These are phyloP conservation scores for Caenorhabditis japonica DNA, from an alignment of 2,888 invertebrate genomes.

Conservation along the genomic window DNA sequence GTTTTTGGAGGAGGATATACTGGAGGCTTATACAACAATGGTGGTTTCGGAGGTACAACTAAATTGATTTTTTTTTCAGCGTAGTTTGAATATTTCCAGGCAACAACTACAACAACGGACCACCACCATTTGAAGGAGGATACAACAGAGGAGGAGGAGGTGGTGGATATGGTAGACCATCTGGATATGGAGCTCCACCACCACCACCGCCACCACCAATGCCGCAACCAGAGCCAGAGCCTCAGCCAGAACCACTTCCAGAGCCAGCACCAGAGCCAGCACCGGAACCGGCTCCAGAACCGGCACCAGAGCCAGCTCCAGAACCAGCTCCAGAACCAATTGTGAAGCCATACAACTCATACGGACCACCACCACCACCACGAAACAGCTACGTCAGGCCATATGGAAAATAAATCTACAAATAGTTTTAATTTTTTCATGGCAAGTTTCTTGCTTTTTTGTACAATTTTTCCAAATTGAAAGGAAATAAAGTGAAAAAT, in stretches of 20 bases:
- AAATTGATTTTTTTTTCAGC: not conserved
- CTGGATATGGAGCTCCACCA: slow-evolving; percentile 33
- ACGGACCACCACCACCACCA: slow-evolving; percentile 39
- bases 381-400: slow-evolving; percentile 48
- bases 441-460: not conserved
- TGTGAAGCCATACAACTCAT: slow-evolving; percentile 49
- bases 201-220: slow-evolving; percentile 43
- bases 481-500: not conserved
- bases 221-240: slow-evolving; percentile 33
- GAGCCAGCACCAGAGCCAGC: slow-evolving; percentile 44
- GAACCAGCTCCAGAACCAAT: slow-evolving; percentile 54
- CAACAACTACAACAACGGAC: slow-evolving; percentile 42
- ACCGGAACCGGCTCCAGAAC: slow-evolving; percentile 50
- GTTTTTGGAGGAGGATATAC: slow-evolving; percentile 38
- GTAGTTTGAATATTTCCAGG: not conserved
- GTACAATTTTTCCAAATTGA: no score
- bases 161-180: slow-evolving; percentile 41
- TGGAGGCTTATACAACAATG: slow-evolving; percentile 12
- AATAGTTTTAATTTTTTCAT: not conserved
- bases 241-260: slow-evolving; percentile 29
- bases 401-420: slow-evolving; percentile 39
- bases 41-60: slow-evolving; percentile 30
- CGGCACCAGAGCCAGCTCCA: slow-evolving; percentile 49
- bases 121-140: slow-evolving; percentile 32
- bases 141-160: slow-evolving; percentile 45